Base-by-base conservation (phyloP, 2,888 invertebrate genomes). In the Ryuthela nishihirai region DNA sequence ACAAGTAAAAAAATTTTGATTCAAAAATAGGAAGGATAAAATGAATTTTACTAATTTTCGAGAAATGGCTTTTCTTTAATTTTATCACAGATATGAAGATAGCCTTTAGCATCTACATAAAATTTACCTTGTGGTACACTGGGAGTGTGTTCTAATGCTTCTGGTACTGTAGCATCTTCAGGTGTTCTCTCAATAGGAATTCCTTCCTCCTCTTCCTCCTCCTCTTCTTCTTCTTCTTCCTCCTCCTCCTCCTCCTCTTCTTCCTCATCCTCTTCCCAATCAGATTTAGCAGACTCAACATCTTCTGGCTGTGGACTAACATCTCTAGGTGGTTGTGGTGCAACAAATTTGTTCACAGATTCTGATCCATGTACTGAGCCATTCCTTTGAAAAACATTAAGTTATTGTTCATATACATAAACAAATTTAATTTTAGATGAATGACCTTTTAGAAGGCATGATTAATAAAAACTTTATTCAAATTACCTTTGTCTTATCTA, bases 191-290 rank as follows among this genome's bases (percentile, higher is more conserved):
- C 32, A 17, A 15, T 23, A 6, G 10, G 15, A 15, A 32, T 35
- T 32, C 34, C 47, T 41, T 52, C 61, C 18, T 47, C 58, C 23
- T 59, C 62, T 6, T 26, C n/a, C 17, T 54, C 54, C 10, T 59
- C 59, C 18, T 63, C 63, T 29, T 62, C 54, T 24, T 46, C 48
- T 18, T 60, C 48, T 34, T 50, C 36, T 10, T 63, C 63, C n/a
- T 59, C 63, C 2, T 52, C 62, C 15, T 54, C 52, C n/a, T 60
- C 64, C 56, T n/a, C n/a, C n/a, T n/a, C n/a, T 45, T 45, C 15
- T 25, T 38, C 49, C n/a, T 38, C 49, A 24, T 17, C 62, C 15
- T 54, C 52, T 18, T 60, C 64, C 56, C 60, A 64, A 17, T 61
- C 61, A 4, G 62, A 59, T 25, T 60, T 64, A n/a, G 52, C 32